Conservation (phyloP, 2,113 vertebrate species). For the Haliaeetus leucogaster region DNA sequence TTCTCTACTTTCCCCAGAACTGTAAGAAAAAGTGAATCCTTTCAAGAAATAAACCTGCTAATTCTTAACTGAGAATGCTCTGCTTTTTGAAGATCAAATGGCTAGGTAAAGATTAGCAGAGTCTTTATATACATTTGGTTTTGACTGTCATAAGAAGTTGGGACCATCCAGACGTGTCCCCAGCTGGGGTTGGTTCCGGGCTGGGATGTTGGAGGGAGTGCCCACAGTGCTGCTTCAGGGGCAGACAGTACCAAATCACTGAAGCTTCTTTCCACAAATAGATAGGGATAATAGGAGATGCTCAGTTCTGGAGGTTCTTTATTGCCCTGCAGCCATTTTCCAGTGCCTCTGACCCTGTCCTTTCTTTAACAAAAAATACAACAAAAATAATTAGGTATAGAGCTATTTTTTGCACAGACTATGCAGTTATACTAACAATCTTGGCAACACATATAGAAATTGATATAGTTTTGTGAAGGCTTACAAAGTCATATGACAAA, state of each 20-base stretch:
- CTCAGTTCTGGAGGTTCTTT: not conserved
- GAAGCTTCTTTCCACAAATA: not conserved
- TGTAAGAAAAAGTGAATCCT: not conserved
- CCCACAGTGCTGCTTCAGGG: not conserved
- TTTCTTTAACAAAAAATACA: not conserved
- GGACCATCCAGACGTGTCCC: not conserved
- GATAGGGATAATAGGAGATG: not conserved
- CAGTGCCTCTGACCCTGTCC: not conserved
- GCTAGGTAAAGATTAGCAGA: not conserved
- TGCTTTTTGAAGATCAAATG: not conserved
- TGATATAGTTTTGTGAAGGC: not conserved
- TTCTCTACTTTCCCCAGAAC: not conserved
- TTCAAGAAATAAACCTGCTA: not conserved
- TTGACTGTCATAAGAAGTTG: not conserved
- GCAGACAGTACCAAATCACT: not conserved
- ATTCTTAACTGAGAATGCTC: not conserved
- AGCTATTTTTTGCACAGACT: not conserved
- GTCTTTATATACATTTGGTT: not conserved
- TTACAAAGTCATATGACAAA: not conserved
- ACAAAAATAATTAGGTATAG: not conserved
- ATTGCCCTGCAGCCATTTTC: not conserved
- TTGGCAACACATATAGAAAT: not conserved
- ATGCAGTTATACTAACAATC: not conserved
- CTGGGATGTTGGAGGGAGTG: not conserved
- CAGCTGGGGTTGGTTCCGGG: not conserved